Conservation (phyloP, 2,113 vertebrate genomes). For the Paracanthobrama guichenoti region DNA sequence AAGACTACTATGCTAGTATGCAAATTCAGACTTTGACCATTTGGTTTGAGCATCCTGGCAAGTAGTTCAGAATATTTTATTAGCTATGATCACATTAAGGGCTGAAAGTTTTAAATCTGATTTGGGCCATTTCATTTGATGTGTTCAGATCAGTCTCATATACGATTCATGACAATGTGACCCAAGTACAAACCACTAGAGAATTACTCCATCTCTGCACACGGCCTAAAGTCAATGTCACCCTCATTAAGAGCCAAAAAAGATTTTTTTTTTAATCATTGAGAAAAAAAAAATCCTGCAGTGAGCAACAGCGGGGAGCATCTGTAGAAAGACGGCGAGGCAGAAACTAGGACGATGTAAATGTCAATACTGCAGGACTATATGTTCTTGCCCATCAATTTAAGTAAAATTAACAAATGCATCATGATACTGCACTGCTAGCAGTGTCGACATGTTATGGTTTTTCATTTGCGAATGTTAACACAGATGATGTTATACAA, state of each 20-base stretch:
- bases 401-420: not conserved
- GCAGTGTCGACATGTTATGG: not conserved
- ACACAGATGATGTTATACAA: not conserved
- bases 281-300: not conserved
- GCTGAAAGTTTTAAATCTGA: not conserved
- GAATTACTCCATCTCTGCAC: not conserved
- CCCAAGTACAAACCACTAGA: not conserved
- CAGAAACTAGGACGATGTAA: not conserved
- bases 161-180: not conserved
- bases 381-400: not conserved
- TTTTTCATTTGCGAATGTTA: not conserved
- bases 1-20: not conserved
- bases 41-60: not conserved
- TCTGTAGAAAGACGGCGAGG: not conserved
- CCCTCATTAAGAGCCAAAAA: not conserved
- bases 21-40: not conserved
- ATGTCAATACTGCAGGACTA: not conserved
- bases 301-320: not conserved
- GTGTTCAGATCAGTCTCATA: not conserved
- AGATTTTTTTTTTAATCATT: not conserved
- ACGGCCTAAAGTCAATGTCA: not conserved
- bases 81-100: not conserved
- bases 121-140: not conserved
- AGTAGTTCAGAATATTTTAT: not conserved
- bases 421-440: not conserved